phyloP scores from a whole-genome alignment of 1,140 invertebrate genomes.

The Philaenus spumarius region DNA sequence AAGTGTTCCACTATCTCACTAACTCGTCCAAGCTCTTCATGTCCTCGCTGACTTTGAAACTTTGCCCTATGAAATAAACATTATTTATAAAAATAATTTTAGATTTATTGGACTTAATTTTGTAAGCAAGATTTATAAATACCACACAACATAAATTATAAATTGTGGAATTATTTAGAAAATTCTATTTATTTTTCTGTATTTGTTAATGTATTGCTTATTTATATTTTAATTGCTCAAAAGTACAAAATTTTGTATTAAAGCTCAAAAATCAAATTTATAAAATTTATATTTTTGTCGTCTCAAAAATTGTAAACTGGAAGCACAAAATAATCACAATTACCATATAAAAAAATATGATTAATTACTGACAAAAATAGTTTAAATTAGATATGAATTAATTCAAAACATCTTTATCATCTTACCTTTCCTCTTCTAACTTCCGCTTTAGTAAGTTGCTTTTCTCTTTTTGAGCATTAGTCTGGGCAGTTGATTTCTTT shows the following conservation, averaged over 20 bases:
- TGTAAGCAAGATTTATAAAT: not conserved
- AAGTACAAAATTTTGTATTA: too few relatives aligned
- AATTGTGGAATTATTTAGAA: not conserved
- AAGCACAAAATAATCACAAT: not conserved
- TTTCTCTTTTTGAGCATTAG: constrained; percentile 6
- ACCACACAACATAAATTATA: not conserved
- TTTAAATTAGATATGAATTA: too few relatives aligned
- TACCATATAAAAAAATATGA: not conserved
- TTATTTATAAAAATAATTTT: not conserved
- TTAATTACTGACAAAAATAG: too few relatives aligned
- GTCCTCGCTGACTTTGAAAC: constrained; percentile 9
- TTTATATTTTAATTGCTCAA: too few relatives aligned
- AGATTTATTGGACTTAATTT: not conserved
- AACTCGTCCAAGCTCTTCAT: constrained; percentile 8
- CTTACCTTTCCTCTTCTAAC: constrained; percentile 21
- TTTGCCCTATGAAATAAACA: constrained; percentile 3
- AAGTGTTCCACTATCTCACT: constrained; percentile 14
- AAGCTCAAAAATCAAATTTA: too few relatives aligned
- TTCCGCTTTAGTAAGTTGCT: constrained; percentile 13
- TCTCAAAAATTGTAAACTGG: too few relatives aligned
- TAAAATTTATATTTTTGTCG: too few relatives aligned
- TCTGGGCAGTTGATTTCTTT: not conserved
- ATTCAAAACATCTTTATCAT: too few relatives aligned
- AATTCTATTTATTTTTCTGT: too few relatives aligned
- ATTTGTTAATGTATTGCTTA: too few relatives aligned